These are phyloP conservation scores for Myotis davidii DNA, from an alignment of 2,113 vertebrate species.

Conservation along the genomic window DNA sequence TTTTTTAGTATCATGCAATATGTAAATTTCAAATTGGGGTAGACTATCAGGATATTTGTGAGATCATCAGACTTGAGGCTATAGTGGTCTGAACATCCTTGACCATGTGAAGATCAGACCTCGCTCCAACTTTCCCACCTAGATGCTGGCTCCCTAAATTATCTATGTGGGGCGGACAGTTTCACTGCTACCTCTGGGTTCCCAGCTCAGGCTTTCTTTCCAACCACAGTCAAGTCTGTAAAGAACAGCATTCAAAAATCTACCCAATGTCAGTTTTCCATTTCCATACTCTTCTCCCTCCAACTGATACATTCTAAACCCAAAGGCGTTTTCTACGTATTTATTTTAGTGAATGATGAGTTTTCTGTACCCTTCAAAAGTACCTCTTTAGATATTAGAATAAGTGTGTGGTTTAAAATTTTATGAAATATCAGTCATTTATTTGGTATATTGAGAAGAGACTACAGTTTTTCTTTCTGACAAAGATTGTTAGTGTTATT, in stretches of 20 bases:
- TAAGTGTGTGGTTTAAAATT: conserved; percentile 12
- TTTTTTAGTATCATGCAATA: not conserved
- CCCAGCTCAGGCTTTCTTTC: not conserved
- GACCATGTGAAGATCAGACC: not conserved
- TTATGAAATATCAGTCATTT: conserved; percentile 34
- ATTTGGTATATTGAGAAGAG: conserved; percentile 10
- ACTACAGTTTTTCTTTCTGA: conserved; percentile 25
- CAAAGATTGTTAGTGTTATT: conserved; percentile 40
- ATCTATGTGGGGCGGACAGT: not conserved
- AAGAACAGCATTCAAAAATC: not conserved
- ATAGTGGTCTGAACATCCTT: not conserved
- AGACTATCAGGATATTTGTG: not conserved
- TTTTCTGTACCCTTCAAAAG: not conserved
- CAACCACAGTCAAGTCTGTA: not conserved
- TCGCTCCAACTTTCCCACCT: not conserved
- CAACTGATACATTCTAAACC: not conserved
- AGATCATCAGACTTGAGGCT: not conserved
- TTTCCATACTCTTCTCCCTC: not conserved
- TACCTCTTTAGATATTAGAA: not conserved
- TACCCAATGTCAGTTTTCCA: not conserved
- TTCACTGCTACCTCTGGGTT: not conserved
- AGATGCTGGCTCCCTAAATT: not conserved
- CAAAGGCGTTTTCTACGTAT: not conserved
- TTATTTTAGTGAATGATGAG: not conserved
- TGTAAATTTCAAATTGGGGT: not conserved